phyloP scores from a whole-genome alignment of 92 coral and sea anemone genomes.

The Scolanthus callimorphus region DNA sequence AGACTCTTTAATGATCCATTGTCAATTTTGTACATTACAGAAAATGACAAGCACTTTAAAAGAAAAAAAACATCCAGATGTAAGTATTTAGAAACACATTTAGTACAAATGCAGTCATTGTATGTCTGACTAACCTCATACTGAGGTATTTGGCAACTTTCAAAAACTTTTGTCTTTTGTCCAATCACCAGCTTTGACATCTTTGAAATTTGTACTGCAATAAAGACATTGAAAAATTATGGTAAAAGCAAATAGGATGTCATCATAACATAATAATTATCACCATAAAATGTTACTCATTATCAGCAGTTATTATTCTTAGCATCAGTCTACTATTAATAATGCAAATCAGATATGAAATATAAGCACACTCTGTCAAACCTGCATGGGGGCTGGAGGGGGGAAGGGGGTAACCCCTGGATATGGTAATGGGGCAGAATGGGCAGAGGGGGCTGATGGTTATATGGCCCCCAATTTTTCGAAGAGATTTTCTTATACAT shows the following conservation, averaged over 20 bases:
- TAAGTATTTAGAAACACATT: neutral
- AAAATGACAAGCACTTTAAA: slow-evolving; percentile 79
- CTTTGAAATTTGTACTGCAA: slow-evolving; percentile 60
- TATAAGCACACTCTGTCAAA: no score
- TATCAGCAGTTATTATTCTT: no score
- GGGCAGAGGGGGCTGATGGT: no score
- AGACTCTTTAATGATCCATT: slow-evolving; percentile 53
- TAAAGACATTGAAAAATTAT: no score
- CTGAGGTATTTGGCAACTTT: slow-evolving; percentile 70
- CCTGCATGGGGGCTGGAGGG: no score
- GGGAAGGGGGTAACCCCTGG: no score
- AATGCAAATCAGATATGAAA: no score
- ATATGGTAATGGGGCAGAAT: no score
- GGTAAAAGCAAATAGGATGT: neutral
- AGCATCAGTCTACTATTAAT: no score
- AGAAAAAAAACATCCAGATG: neutral
- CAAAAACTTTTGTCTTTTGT: slow-evolving; percentile 80
- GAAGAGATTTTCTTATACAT: no score
- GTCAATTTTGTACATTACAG: slow-evolving; percentile 67
- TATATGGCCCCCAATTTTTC: no score
- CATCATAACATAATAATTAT: neutral
- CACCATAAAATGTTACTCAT: neutral
- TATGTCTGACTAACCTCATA: slow-evolving; percentile 51
- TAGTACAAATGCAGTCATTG: neutral
- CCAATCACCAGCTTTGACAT: slow-evolving; percentile 79